These are phyloP conservation scores for Tenualosa thibaudeaui DNA, from an alignment of 2,797 vertebrate species.

Conservation along the genomic window DNA sequence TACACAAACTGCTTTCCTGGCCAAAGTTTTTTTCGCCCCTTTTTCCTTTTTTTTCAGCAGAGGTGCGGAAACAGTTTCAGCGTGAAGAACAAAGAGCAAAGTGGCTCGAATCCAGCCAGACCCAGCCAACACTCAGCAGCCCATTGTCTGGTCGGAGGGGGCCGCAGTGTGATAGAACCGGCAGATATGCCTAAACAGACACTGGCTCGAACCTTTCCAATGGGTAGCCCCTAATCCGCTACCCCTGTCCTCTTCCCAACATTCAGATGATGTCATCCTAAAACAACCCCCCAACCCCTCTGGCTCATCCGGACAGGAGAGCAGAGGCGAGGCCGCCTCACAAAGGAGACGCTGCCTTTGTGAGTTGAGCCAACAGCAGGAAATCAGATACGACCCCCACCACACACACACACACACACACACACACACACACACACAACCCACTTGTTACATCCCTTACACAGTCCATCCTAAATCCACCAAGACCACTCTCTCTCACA, in stretches of 20 bases:
- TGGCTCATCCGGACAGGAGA: constrained; percentile 48
- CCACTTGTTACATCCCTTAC: background rate
- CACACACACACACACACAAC: constrained; percentile 8
- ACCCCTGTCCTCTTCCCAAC: constrained; percentile 52
- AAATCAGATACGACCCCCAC: constrained; percentile 63
- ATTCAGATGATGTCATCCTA: constrained; percentile 66
- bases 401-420: constrained; percentile 25
- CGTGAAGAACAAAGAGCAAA: constrained; percentile 61
- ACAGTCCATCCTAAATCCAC: constrained; percentile 5
- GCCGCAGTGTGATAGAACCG: constrained; percentile 62
- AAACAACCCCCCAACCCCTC: constrained; percentile 39
- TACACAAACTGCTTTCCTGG: constrained; percentile 29
- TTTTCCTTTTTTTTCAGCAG: background rate
- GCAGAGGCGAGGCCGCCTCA: constrained; percentile 48
- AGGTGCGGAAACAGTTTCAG: constrained; percentile 35
- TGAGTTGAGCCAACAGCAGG: constrained; percentile 55
- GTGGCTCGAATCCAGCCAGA: constrained; percentile 55
- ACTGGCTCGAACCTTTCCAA: constrained; percentile 60
- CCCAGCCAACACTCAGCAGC: constrained; percentile 26
- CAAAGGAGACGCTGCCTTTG: constrained; percentile 53
- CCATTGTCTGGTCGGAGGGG: constrained; percentile 64
- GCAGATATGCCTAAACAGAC: constrained; percentile 58
- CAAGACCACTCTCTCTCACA: constrained; percentile 52
- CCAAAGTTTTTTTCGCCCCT: constrained; percentile 5
- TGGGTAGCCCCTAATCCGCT: constrained; percentile 56